Base-by-base conservation (phyloP, 1,140 invertebrate genomes). In the Xylocopa sonorina region DNA sequence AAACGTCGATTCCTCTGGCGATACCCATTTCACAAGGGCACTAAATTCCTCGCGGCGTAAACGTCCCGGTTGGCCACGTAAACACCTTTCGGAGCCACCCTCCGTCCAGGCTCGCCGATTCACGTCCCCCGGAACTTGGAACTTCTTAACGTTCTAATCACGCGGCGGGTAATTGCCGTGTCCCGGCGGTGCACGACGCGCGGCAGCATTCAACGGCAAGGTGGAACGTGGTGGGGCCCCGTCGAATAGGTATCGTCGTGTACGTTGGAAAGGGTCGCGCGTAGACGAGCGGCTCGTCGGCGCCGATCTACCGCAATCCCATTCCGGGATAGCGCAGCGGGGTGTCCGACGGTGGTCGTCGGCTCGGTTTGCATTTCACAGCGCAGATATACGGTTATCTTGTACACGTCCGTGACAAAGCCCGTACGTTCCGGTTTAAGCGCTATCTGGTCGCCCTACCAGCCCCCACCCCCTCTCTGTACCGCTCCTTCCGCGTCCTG, bases 321-420 rank as follows among this genome's bases (percentile, higher is more conserved):
- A 69, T 85, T 81, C 79, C 55, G 66, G 84, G 73, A 78, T 82
- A 71, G 79, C 83, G 41, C 83, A 41, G 79, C 79, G 38, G 63
- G 74, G 74, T 75, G 83, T 81, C 78, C 72, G n/a, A 62, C 63
- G 82, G 68, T 81, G 88, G 83, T 86, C 85, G 87, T 79, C 87
- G 83, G 84, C 69, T 86, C 83, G 87, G 89, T 89, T 90, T 90
- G 89, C 89, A 90, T 90, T 90, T 89, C 89, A 90, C 82, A 82
- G 85, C n/a, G n/a, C 86, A 90, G 88, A 89, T 90, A 90, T 89
- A 88, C 87, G 83, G 89, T 89, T 90, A 90, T 90, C 89, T 90
- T 89, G 89, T 89, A 89, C 89, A 89, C 80, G 86, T 88, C 89
- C 82, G 80, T 78, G 83, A 90, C 89, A 89, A 90, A 90, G 87